phyloP scores from a whole-genome alignment of 2,888 invertebrate species.

The Galerucella pusilla region DNA sequence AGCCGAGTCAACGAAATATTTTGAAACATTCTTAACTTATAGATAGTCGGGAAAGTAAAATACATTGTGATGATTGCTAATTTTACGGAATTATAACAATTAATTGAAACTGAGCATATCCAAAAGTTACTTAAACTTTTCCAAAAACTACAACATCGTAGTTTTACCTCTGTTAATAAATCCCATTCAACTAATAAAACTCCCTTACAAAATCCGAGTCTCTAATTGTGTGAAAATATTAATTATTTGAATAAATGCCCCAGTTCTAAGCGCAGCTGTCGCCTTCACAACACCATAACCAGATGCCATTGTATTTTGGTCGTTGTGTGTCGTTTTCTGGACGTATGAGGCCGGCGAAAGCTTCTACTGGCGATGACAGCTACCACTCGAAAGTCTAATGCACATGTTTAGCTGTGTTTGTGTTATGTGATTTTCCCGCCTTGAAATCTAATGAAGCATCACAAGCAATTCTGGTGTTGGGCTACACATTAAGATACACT shows the following conservation, averaged over 20 bases:
- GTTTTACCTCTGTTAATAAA: background rate
- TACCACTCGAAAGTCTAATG: slow-evolving; percentile 57
- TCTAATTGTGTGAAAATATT: background rate
- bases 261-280: slow-evolving; percentile 15
- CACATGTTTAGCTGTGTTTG: slow-evolving; percentile 56
- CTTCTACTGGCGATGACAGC: slow-evolving; percentile 49
- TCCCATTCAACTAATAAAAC: background rate
- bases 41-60: too few relatives aligned
- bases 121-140: too few relatives aligned
- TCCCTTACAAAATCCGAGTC: background rate
- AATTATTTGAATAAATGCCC: slow-evolving; percentile 6
- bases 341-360: slow-evolving; percentile 19
- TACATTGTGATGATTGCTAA: too few relatives aligned
- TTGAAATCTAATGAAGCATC: slow-evolving; percentile 60
- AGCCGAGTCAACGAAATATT: too few relatives aligned
- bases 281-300: slow-evolving; percentile 17
- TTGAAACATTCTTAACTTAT: too few relatives aligned
- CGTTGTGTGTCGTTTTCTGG: slow-evolving; percentile 27
- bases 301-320: slow-evolving; percentile 22
- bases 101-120: too few relatives aligned
- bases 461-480: slow-evolving; percentile 52
- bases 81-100: too few relatives aligned
- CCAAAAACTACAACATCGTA: too few relatives aligned
- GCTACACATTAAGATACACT: slow-evolving; percentile 3
- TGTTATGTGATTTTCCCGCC: slow-evolving; percentile 53